Conservation (phyloP, 1,140 invertebrate species). For the Euborellia annulipes region DNA sequence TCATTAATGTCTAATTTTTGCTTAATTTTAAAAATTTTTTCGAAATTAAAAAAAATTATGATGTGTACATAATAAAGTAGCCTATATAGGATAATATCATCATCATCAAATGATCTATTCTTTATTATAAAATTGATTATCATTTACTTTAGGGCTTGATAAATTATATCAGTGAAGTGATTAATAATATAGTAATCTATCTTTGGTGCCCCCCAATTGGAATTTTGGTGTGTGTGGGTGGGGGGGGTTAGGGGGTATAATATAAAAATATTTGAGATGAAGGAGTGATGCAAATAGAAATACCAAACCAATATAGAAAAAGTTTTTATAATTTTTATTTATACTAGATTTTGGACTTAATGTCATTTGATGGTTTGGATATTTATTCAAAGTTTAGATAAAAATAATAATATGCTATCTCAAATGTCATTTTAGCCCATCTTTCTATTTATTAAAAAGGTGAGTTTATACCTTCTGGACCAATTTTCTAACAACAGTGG, state of each 20-base stretch:
- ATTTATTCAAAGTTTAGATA: background rate
- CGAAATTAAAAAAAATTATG: background rate
- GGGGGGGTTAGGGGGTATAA: too few species aligned
- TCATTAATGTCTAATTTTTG: background rate
- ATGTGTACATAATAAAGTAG: background rate
- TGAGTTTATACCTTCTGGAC: slow-evolving; percentile 49
- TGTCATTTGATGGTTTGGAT: background rate
- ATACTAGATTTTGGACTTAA: background rate
- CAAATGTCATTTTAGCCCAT: background rate
- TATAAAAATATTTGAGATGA: too few species aligned
- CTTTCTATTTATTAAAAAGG: background rate
- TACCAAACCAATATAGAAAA: too few species aligned
- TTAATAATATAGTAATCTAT: too few species aligned
- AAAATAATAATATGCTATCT: background rate
- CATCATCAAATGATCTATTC: background rate
- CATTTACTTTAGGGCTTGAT: too few species aligned
- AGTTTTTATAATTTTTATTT: background rate
- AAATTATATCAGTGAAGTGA: too few species aligned
- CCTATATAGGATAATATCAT: background rate
- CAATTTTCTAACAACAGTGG: slow-evolving; percentile 71
- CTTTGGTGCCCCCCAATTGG: too few species aligned
- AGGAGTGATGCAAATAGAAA: too few species aligned
- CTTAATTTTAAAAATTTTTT: background rate
- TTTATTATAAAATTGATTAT: too few species aligned
- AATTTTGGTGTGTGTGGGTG: too few species aligned